Conservation (phyloP, 1,140 invertebrate genomes). For the Aphis gossypii region DNA sequence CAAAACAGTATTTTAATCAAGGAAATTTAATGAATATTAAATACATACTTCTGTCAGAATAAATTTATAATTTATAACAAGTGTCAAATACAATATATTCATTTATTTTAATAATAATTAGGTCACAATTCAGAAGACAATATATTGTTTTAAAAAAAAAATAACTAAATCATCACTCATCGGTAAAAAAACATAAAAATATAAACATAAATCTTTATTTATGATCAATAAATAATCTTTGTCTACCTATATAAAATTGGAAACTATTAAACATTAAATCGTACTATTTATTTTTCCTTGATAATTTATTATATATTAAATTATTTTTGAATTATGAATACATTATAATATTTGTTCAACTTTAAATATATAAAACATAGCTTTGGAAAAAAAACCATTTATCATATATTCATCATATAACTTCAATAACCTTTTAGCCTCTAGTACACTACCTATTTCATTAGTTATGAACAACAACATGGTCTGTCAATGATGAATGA, state of each 20-base stretch:
- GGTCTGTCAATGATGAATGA: neutral
- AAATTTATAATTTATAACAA: neutral
- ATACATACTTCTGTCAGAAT: neutral
- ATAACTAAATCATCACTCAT: neutral
- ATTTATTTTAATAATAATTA: constrained; percentile 5
- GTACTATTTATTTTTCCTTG: neutral
- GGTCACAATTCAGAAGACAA: neutral
- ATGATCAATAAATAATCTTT: neutral
- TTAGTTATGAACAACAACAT: neutral
- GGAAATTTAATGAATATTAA: neutral
- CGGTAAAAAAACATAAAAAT: neutral
- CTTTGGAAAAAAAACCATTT: neutral
- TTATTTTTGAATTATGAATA: neutral
- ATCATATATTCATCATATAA: neutral
- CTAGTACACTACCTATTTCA: neutral
- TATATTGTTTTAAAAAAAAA: neutral
- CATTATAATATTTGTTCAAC: neutral
- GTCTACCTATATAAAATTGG: neutral
- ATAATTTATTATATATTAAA: neutral
- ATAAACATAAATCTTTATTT: neutral
- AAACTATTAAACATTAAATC: neutral
- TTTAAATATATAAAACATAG: neutral
- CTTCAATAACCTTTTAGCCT: neutral
- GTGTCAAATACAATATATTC: neutral
- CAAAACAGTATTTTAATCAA: neutral